phyloP scores from a whole-genome alignment of 2,113 vertebrate species.

The Pseudopodoces humilis region DNA sequence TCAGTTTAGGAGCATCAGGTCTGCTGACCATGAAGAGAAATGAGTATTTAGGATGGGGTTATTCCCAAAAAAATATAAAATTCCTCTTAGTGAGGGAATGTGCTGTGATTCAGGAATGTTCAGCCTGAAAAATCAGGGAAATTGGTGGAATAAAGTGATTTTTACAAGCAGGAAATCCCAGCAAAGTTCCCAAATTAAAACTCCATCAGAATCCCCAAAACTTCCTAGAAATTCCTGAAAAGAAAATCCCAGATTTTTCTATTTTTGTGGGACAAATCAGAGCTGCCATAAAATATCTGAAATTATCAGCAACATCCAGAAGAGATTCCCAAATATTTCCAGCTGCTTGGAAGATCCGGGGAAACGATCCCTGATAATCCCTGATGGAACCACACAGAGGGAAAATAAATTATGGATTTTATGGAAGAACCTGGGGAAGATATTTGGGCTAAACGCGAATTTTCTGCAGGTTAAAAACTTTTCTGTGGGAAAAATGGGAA shows the following conservation, averaged over 20 bases:
- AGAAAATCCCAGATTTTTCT: background rate
- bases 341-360: background rate
- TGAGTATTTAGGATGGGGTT: background rate
- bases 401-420: background rate
- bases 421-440: background rate
- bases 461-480: background rate
- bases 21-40: background rate
- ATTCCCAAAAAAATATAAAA: background rate
- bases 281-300: background rate
- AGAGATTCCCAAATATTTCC: background rate
- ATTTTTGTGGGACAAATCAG: background rate
- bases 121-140: background rate
- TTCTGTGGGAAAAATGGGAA: background rate
- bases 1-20: background rate
- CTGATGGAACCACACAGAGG: background rate
- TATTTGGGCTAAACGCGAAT: background rate
- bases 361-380: rapidly evolving
- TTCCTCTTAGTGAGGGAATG: no score
- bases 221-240: background rate
- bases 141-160: background rate
- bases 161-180: background rate
- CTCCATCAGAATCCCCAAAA: background rate
- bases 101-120: background rate
- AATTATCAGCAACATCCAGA: background rate
- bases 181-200: background rate